Conservation (phyloP, 2,113 vertebrate species). For the Odontesthes bonariensis region DNA sequence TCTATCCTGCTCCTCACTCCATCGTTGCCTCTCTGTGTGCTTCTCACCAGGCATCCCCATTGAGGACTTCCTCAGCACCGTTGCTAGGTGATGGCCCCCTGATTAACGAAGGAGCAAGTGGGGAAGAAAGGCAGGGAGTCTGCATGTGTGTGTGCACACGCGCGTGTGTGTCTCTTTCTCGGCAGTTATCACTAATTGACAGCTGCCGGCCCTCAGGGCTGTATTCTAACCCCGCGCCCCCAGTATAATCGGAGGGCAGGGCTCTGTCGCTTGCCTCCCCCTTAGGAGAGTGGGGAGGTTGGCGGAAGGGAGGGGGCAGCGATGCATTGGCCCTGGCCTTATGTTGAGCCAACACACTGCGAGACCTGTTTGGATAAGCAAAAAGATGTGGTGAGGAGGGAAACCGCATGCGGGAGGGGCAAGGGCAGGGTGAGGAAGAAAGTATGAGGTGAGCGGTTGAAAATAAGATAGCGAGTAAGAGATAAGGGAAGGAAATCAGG, state of each 20-base stretch:
- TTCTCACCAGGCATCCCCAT: conserved; percentile 83
- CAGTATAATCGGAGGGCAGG: conserved; percentile 93
- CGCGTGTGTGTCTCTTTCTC: conserved; percentile 76
- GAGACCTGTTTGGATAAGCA: conserved; percentile 72
- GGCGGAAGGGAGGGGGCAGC: conserved; percentile 73
- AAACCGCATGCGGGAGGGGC: conserved; percentile 19
- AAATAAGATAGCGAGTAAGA: conserved; percentile 44
- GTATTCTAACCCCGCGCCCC: conserved; percentile 93
- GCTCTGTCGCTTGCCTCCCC: conserved; percentile 86
- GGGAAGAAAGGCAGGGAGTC: conserved; percentile 32
- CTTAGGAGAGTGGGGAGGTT: conserved; percentile 78
- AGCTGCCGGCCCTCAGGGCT: conserved; percentile 97
- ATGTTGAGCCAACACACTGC: conserved; percentile 55
- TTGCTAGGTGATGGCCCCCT: conserved; percentile 96
- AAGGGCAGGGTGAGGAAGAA: background rate
- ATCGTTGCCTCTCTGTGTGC: conserved; percentile 69
- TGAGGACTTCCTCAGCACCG: conserved; percentile 84
- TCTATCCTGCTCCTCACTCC: conserved; percentile 56
- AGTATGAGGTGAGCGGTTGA: conserved; percentile 37
- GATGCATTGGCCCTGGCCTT: conserved; percentile 82
- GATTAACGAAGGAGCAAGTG: conserved; percentile 82
- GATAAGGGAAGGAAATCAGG: conserved; percentile 37
- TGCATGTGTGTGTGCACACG: conserved; percentile 20
- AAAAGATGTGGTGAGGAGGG: conserved; percentile 42
- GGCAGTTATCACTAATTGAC: conserved; percentile 97